These are phyloP conservation scores for Raphicerus campestris DNA, from an alignment of 2,113 vertebrate genomes.

Conservation along the genomic window DNA sequence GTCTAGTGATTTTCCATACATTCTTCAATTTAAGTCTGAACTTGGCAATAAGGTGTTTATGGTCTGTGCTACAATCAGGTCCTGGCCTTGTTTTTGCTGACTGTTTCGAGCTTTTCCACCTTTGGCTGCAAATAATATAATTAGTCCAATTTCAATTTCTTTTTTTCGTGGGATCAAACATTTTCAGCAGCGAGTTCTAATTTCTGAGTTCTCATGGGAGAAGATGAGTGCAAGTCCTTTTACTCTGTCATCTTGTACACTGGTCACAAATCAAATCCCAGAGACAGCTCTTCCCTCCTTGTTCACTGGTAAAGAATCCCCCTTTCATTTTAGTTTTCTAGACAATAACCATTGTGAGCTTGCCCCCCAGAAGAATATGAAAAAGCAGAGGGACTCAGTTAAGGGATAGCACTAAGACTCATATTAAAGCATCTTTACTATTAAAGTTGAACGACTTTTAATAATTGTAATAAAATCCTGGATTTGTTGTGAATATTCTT, in stretches of 20 bases:
- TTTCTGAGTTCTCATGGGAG: neutral
- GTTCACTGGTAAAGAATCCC: neutral
- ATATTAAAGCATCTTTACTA: neutral
- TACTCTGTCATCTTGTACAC: neutral
- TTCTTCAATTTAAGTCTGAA: neutral
- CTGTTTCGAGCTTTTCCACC: neutral
- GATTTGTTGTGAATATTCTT: neutral
- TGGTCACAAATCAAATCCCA: neutral
- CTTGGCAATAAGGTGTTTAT: neutral
- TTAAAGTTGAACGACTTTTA: neutral
- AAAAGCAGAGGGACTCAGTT: neutral
- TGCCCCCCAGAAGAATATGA: neutral
- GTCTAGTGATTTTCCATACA: neutral
- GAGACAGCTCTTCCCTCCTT: neutral
- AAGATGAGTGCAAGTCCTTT: neutral
- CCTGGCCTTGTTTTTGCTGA: neutral
- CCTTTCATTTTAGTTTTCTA: neutral
- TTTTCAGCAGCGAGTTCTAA: neutral
- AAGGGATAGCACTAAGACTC: neutral
- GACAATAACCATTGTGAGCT: neutral
- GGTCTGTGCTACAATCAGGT: neutral
- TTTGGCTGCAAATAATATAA: neutral
- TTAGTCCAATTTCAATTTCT: neutral
- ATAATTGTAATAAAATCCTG: neutral
- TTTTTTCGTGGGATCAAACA: neutral